Base-by-base conservation (phyloP, 2,888 invertebrate species). In the Acholoe squamosa region DNA sequence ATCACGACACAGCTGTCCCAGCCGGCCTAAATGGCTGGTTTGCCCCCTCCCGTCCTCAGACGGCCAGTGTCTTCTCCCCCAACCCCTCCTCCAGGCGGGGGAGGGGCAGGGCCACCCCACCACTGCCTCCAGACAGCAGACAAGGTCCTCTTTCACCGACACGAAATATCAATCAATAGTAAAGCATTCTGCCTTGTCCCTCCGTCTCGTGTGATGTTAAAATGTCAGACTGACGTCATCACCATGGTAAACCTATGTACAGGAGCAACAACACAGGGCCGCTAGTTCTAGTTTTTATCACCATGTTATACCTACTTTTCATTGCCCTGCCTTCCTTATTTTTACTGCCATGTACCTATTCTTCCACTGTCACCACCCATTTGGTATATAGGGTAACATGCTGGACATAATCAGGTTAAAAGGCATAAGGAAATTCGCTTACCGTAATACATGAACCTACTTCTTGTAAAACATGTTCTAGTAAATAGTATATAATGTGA, bases 111-210 rank as follows among this genome's bases (percentile, higher is more conserved):
- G 52, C 0, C 28, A 25, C n/a, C 52, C 86, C 28, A 12, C 25
- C 25, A 12, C 86, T 28, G 86, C 86, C 86, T 86, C 86, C 31
- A 86, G 86, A 86, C 86, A 86, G 86, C 86, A 84, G 86, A 86
- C 86, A 86, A 56, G 86, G 52, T 52, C 86, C 86, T 86, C 86
- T 86, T 86, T 86, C 86, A 86, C 86, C 86, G 56, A 86, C 86
- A 86, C 56, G 86, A 86, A 86, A 86, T 86, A 86, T 86, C 86
- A 86, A 86, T 86, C 86, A 86, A 86, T 86, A 86, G 86, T 86
- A 86, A 86, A 86, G 86, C 86, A 86, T 86, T 28, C 54, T 54
- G n/a, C 25, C 86, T 86, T 86, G 86, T 86, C 56, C 43, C 54
- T n/a, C 14, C 86, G 86, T 86, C 86, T 86, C 86, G 54, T 31